A percentile compares a stretch with the other conserved stretches of the same genome.
phyloP scores from a whole-genome alignment of 2,888 invertebrate species.

The Caradrina kadenii region DNA sequence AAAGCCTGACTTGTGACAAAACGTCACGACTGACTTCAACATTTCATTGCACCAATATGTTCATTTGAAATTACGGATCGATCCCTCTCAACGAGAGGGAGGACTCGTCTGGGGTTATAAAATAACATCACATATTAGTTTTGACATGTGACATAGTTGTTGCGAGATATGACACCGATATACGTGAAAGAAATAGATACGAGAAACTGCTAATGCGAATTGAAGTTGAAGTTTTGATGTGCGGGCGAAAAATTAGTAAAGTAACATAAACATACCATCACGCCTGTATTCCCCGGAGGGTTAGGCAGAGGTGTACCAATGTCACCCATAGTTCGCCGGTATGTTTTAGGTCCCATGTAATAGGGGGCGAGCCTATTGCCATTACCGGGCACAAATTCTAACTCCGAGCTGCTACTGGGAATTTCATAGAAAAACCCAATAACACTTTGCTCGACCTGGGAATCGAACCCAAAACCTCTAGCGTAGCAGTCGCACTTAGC shows the following conservation, averaged over 20 bases:
- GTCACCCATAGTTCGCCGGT: no score
- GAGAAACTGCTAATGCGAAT: conserved; percentile 23
- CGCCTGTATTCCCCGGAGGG: no score
- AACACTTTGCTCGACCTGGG: no score
- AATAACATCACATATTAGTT: conserved; percentile 33
- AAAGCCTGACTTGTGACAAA: conserved; percentile 11
- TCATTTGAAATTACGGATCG: conserved; percentile 43
- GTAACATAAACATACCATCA: conserved; percentile 13
- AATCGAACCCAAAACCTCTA: no score
- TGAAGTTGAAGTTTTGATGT: conserved; percentile 8
- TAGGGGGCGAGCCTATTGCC: no score
- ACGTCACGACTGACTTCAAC: conserved; percentile 7
- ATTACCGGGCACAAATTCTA: no score
- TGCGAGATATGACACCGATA: conserved; percentile 21
- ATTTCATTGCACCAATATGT: conserved; percentile 22
- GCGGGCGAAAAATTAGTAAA: not conserved
- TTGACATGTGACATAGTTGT: conserved; percentile 45
- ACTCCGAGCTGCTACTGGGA: no score
- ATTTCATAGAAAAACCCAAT: no score
- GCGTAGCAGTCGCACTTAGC: no score
- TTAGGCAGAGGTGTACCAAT: no score
- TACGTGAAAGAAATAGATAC: conserved; percentile 29
- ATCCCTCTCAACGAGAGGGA: conserved; percentile 19
- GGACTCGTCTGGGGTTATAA: conserved; percentile 22
- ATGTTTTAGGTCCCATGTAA: no score